phyloP scores from a whole-genome alignment of 92 coral and sea anemone genomes.

The Umimayanthus kanabou region DNA sequence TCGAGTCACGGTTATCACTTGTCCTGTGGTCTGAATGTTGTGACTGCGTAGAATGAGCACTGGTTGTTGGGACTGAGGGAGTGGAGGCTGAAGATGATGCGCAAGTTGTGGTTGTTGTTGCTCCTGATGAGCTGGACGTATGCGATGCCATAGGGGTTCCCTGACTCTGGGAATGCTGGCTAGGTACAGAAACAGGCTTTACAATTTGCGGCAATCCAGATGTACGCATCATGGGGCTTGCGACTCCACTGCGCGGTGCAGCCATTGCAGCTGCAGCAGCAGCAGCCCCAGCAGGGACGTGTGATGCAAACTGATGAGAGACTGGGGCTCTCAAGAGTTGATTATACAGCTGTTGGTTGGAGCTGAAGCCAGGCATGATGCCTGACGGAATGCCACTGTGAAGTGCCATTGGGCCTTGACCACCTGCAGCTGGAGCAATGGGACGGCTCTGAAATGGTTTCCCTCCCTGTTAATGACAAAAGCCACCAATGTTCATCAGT shows the following conservation, averaged over 20 bases:
- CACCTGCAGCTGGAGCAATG: constrained; percentile 93
- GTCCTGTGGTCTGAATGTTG: constrained; percentile 27
- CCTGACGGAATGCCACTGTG: constrained; percentile 47
- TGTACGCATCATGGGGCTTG: constrained; percentile 36
- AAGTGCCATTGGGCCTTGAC: constrained; percentile 57
- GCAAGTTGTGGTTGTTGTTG: neutral
- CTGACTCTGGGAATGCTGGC: constrained; percentile 34
- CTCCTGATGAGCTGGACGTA: constrained; percentile 1
- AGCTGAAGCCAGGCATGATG: constrained; percentile 25
- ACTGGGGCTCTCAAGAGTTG: constrained; percentile 49
- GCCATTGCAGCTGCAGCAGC: constrained; percentile 87
- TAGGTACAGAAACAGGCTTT: constrained; percentile 9
- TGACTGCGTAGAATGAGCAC: constrained; percentile 1
- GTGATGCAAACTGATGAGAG: constrained; percentile 67
- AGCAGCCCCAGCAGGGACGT: constrained; percentile 85
- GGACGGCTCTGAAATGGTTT: constrained; percentile 88
- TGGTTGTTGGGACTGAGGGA: constrained; percentile 18
- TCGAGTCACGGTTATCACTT: constrained; percentile 32
- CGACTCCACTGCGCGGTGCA: constrained; percentile 62
- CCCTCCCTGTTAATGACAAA: constrained; percentile 45
- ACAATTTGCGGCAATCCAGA: constrained; percentile 21
- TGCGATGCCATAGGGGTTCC: constrained; percentile 30
- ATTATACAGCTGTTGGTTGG: constrained; percentile 18
- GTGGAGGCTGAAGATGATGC: neutral
- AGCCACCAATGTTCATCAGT: neutral